phyloP scores from a whole-genome alignment of 2,113 vertebrate species.

The Tapirus terrestris region DNA sequence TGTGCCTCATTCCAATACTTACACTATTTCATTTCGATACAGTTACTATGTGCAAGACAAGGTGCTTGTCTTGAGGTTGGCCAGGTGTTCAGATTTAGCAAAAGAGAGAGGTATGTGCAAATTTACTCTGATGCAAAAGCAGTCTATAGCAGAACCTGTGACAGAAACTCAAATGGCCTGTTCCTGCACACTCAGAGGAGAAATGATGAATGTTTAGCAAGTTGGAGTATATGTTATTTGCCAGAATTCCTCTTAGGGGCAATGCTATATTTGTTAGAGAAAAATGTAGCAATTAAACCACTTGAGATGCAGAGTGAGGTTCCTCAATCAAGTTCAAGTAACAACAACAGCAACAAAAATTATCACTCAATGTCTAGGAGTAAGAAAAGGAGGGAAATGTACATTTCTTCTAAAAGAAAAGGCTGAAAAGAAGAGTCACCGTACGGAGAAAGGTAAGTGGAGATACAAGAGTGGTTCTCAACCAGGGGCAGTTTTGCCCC shows the following conservation, averaged over 20 bases:
- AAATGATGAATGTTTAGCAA: slow-evolving; percentile 32
- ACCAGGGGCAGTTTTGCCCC: background rate
- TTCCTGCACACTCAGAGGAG: background rate
- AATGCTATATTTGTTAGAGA: background rate
- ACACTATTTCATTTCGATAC: background rate
- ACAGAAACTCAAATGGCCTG: background rate
- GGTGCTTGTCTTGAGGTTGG: background rate
- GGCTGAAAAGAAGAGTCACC: background rate
- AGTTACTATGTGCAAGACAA: background rate
- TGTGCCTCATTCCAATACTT: background rate
- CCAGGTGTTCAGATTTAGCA: background rate
- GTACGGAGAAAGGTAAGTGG: background rate
- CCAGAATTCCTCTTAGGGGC: background rate
- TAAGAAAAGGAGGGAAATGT: background rate
- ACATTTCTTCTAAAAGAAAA: background rate
- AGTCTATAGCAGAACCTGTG: background rate
- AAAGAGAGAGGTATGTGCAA: background rate
- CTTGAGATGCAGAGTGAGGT: background rate
- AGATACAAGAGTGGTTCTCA: background rate
- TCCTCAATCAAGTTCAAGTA: background rate
- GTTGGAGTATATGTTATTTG: background rate
- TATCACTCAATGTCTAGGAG: background rate
- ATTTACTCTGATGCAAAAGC: background rate
- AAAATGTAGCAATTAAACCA: slow-evolving; percentile 11
- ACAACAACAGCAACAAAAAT: slow-evolving; percentile 19